Evolutionary conservation across 2,888 invertebrate species (phyloP), one percentile per base, ranked within the genome.

Genomic region (Ceramica pisi): DNA sequence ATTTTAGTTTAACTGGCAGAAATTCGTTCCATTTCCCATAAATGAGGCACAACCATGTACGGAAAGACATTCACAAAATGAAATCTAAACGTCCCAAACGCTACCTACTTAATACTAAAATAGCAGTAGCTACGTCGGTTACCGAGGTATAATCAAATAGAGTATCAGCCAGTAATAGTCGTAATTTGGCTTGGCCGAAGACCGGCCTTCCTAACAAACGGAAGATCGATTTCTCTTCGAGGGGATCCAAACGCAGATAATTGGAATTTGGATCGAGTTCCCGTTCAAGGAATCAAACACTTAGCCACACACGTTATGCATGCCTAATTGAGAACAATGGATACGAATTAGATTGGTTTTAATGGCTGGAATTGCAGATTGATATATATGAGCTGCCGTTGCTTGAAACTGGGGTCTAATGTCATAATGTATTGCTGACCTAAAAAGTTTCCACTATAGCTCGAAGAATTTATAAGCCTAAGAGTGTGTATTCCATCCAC

Each of bases 181-280:
- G 78, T 80, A 80, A 85, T 85, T 85, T 82, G 73, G 71, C 63
- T 81, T 79, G 77, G 65, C 56, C 71, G 67, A 75, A 68, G 71
- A 75, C 77, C 69, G 74, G 63, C 63, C 71, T 62, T 65, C 77
- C 74, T 86, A 88, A 86, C 88, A 88, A 88, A 85, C 86, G 79
- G 77, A 77, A 85, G 84, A 89, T 88, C 86, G 81, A 86, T 88
- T 86, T 82, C 89, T 82, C 83, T 84, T 81, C 83, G 81, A 86
- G 83, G 71, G 75, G 80, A 80, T 81, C 78, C 81, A 78, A 81
- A 81, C 79, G 80, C 81, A 75, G 81, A 80, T 89, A 88, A 89
- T 89, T 89, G 90, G 86, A 89, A 88, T 89, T 88, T 88, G 81
- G 87, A 85, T 85, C 83, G 84, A 84, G 85, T 88, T 86, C 85